Base-by-base conservation (phyloP, 2,888 invertebrate species). In the Dorcus hopei region DNA sequence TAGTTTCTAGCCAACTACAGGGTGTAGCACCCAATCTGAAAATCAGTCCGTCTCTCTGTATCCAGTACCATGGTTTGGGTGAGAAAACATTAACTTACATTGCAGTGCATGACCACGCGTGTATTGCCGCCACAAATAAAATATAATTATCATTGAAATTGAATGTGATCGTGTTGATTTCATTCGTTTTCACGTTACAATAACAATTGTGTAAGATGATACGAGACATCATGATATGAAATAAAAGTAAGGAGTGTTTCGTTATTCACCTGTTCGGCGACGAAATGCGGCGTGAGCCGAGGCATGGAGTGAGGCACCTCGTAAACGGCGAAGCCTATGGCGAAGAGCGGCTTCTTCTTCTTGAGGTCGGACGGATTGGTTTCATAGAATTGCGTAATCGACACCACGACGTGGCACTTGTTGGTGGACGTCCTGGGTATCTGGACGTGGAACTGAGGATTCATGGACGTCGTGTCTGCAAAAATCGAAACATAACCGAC, bases 381-480 rank as follows among this genome's bases (percentile, higher is more conserved):
- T 69, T 84, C 83, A 74, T 87, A 88, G 71, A 82, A 82, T 77
- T 89, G 89, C 57, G 86, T 85, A 60, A 89, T 85, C 9, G 88
- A 87, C 57, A 89, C 87, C 43, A 89, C 88, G 56, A 87, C 87
- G 80, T 88, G 88, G 72, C 87, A 87, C 79, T 87, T 87, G 74
- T 83, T 83, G 67, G 80, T 81, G 47, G 82, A 81, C 23, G 83
- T 82, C 61, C 83, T 79, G n/a, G 87, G 86, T 59, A 88, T 85
- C 74, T 85, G 85, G 63, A 88, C 84, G 73, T 86, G 86, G 75
- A 89, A 88, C 77, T 88, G 87, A 19, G 84, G 88, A 79, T 88
- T 88, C 82, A 85, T 84, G 60, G 85, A 81, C 40, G 86, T 84
- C 45, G 87, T 87, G 64, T 86, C 87, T 85, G 75, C 38, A 56